A percentile compares a stretch with the other conserved stretches of the same genome.
These are phyloP conservation scores for Pelecanus crispus DNA, from an alignment of 2,113 vertebrate genomes.

Conservation along the genomic window DNA sequence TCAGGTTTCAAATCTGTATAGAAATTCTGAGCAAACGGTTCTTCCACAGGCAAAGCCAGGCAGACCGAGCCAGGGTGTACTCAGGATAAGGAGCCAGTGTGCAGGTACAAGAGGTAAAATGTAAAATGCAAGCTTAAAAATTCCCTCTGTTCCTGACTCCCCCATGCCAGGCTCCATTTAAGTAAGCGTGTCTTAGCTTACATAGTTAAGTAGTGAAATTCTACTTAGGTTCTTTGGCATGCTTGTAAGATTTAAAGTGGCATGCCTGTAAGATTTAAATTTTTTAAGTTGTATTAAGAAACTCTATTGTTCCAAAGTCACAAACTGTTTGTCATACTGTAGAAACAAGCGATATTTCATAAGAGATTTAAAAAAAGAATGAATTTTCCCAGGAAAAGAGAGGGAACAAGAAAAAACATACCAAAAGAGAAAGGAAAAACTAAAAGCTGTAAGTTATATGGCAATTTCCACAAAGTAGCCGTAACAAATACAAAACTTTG, in stretches of 20 bases:
- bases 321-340: not conserved
- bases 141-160: not conserved
- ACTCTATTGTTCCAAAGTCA: not conserved
- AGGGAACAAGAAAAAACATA: not conserved
- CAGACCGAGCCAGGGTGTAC: not conserved
- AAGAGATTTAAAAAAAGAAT: not conserved
- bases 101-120: not conserved
- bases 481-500: not conserved
- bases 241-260: not conserved
- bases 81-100: not conserved
- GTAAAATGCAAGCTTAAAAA: not conserved
- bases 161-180: not conserved
- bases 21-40: not conserved
- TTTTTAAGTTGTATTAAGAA: not conserved
- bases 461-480: not conserved
- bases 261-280: not conserved
- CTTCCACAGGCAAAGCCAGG: not conserved
- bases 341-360: not conserved
- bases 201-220: not conserved
- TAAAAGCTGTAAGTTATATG: not conserved
- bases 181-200: not conserved
- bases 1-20: not conserved
- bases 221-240: not conserved
- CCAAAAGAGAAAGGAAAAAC: not conserved
- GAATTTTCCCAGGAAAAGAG: not conserved